Conservation (phyloP, 2,113 vertebrate genomes). For the Notarius quadriscutis region DNA sequence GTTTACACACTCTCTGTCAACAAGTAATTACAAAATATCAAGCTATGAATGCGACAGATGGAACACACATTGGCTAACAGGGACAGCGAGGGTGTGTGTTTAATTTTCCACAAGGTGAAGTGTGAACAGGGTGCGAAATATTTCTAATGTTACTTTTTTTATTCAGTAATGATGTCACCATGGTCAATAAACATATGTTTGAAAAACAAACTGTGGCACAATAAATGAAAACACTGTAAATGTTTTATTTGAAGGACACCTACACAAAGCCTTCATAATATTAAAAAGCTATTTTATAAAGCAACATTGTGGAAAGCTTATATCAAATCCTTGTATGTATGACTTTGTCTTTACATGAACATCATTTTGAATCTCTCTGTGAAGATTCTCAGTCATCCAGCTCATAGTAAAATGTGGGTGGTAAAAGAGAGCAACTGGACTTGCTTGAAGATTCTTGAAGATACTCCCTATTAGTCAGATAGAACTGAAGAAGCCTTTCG, state of each 20-base stretch:
- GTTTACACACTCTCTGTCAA: slow-evolving; percentile 70
- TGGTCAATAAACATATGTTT: background rate
- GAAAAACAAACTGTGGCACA: background rate
- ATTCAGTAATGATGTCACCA: background rate
- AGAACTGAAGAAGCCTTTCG: too few species aligned
- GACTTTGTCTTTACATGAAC: background rate
- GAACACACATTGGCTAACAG: background rate
- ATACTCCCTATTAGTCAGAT: too few species aligned
- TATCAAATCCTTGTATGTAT: background rate
- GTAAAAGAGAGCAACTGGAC: too few species aligned
- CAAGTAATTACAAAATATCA: slow-evolving; percentile 70
- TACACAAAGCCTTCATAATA: background rate
- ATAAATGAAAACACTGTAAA: background rate
- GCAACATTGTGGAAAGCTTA: background rate
- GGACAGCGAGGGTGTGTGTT: background rate
- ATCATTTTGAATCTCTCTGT: too few species aligned
- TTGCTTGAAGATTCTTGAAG: too few species aligned
- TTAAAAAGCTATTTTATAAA: background rate
- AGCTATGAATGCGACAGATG: slow-evolving; percentile 60
- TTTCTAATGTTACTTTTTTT: background rate
- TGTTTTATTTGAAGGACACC: background rate
- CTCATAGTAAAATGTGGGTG: too few species aligned
- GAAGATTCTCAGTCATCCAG: too few species aligned
- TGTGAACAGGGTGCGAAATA: background rate
- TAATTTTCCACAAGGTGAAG: background rate